Conservation (phyloP, 2,797 vertebrate genomes). For the Urocyon cinereoargenteus region DNA sequence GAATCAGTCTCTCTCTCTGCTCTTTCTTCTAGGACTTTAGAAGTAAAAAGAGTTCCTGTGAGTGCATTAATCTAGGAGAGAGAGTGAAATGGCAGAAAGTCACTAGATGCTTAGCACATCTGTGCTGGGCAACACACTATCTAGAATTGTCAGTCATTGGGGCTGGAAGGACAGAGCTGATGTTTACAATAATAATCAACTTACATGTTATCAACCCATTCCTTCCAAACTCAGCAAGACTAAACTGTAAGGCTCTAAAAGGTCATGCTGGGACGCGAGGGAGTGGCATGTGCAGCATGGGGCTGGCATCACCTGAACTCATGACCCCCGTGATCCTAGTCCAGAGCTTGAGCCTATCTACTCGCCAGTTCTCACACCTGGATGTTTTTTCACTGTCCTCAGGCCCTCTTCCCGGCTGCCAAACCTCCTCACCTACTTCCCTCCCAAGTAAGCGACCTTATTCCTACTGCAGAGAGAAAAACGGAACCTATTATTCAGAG, state of each 20-base stretch:
- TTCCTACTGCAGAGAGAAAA: neutral
- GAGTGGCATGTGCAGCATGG: no score
- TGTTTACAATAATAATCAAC: neutral
- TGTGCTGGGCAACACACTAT: neutral
- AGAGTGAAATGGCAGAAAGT: conserved; percentile 50
- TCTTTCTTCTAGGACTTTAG: conserved; percentile 96
- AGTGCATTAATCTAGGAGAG: conserved; percentile 95
- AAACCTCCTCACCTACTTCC: neutral
- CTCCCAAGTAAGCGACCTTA: neutral
- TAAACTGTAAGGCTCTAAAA: neutral
- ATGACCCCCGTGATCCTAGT: neutral
- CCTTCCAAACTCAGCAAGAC: neutral
- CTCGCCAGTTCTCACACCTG: neutral
- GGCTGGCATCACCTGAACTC: neutral
- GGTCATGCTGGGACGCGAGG: neutral
- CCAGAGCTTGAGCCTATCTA: neutral
- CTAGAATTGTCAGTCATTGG: neutral
- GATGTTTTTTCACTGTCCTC: neutral
- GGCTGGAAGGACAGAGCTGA: neutral
- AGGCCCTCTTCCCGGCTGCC: neutral
- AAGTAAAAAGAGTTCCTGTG: conserved; percentile 95
- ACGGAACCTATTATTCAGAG: neutral
- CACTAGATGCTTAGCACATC: neutral
- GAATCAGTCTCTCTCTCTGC: conserved; percentile 91
- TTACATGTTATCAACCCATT: neutral